Base-by-base conservation (phyloP, 2,888 invertebrate species). In the Amiota minor region DNA sequence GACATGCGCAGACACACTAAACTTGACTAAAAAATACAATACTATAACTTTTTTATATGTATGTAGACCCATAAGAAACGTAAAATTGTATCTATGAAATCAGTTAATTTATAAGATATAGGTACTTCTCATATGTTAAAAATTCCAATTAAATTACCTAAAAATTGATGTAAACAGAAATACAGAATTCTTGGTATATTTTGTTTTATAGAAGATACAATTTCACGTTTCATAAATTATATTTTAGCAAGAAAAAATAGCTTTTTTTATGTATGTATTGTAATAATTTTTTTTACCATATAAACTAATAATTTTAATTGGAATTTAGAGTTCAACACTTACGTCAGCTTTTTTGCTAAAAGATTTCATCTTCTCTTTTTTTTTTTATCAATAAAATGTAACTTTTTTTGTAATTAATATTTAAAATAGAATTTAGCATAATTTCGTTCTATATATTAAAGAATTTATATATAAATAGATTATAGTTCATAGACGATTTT, bases 401-500 rank as follows among this genome's bases (percentile, higher is more conserved):
- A 59, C 59, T 59, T 59, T 18, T 56, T 62, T 72, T 72, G 74
- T 74, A 70, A 76, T 50, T 47, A 47, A 47, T 67, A 35, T 64
- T 14, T 45, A 45, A 59, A 56, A 70, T 72, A 75, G 75, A 85
- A 85, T 86, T 85, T 85, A 80, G 84, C 78, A 84, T 82, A 85
- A 85, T 85, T 85, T 85, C 85, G 85, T 86, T 86, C 86, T 86
- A 86, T 86, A 86, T 86, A 76, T 74, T 76, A 79, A 80, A 72
- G 61, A 67, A 35, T 35, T 35, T 64, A 35, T 18, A 18, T 46
- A 61, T 61, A 68, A 45, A 78, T 78, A 79, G 74, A 77, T 74
- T 73, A 68, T 53, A 68, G 67, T 67, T 77, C 35, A 72, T 62
- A 78, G 76, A 78, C 50, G 35, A 14, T 59, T 76, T 77, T 79